Conservation (phyloP, 2,797 vertebrate species). For the Pterois miles region DNA sequence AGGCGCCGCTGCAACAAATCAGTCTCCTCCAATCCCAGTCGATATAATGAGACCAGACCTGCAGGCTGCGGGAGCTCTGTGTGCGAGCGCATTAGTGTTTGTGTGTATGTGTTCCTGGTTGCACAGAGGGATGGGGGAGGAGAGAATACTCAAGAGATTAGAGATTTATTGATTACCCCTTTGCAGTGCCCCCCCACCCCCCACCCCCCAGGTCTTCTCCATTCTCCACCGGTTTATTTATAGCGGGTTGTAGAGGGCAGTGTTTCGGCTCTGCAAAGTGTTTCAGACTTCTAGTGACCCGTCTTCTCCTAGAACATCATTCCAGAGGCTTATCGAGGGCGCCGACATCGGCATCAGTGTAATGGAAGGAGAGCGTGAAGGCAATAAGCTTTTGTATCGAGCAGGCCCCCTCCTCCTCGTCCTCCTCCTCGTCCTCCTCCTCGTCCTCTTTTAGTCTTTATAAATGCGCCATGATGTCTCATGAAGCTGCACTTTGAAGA, state of each 20-base stretch:
- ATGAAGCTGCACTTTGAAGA: slow-evolving; percentile 21
- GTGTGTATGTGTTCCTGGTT: slow-evolving; percentile 33
- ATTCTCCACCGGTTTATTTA: slow-evolving; percentile 73
- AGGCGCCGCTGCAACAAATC: slow-evolving; percentile 70
- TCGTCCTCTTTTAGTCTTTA: slow-evolving; percentile 14
- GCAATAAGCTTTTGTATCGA: slow-evolving; percentile 30
- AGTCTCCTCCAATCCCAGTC: slow-evolving; percentile 68
- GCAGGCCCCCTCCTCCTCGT: neutral
- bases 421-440: neutral
- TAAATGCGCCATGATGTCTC: slow-evolving; percentile 28
- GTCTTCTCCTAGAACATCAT: slow-evolving; percentile 50
- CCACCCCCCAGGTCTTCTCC: slow-evolving; percentile 31
- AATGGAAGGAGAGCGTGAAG: slow-evolving; percentile 41
- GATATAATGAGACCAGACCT: slow-evolving; percentile 75
- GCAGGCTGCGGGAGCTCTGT: slow-evolving; percentile 57
- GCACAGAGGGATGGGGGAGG: slow-evolving; percentile 39
- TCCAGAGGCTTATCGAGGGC: slow-evolving; percentile 25
- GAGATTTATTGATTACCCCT: slow-evolving; percentile 77
- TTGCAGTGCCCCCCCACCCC: slow-evolving; percentile 36
- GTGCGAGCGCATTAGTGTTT: neutral
- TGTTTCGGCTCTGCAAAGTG: slow-evolving; percentile 49
- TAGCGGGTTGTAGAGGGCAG: slow-evolving; percentile 53
- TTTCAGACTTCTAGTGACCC: slow-evolving; percentile 40
- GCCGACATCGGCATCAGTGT: slow-evolving; percentile 14
- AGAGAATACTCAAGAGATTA: slow-evolving; percentile 73